phyloP scores from a whole-genome alignment of 2,797 vertebrate genomes.

The Brotogeris chrysoptera region DNA sequence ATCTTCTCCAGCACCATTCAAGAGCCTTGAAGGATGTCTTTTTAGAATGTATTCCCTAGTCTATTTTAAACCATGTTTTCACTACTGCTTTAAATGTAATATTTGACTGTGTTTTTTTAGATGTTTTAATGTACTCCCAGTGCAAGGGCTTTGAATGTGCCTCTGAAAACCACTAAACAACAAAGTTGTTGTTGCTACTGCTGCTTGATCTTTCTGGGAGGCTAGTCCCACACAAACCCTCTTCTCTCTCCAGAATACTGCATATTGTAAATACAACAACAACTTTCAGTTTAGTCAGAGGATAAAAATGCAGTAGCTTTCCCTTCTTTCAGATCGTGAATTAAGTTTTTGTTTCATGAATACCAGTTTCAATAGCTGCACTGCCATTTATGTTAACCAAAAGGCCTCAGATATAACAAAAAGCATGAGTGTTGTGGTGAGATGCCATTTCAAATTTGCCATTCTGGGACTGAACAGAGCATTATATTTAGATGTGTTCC shows the following conservation, averaged over 20 bases:
- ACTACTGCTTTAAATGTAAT: constrained; percentile 25
- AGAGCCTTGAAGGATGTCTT: not conserved
- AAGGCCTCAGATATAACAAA: not conserved
- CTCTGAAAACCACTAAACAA: constrained; percentile 57
- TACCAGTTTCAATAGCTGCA: constrained; percentile 15
- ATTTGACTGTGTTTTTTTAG: constrained; percentile 40
- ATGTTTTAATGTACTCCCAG: constrained; percentile 6
- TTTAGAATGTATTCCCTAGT: not conserved
- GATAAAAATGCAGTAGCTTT: constrained; percentile 54
- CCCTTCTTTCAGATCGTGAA: constrained; percentile 31
- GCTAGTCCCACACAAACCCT: constrained; percentile 58
- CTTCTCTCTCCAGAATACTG: constrained; percentile 44
- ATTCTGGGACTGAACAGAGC: not conserved
- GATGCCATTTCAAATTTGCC: not conserved
- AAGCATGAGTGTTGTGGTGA: not conserved
- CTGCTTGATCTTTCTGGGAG: constrained; percentile 67
- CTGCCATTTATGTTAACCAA: not conserved
- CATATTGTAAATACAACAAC: constrained; percentile 57
- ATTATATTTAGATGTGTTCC: not conserved
- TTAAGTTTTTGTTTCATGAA: constrained; percentile 29
- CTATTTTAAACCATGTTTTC: constrained; percentile 25
- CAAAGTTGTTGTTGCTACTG: constrained; percentile 53
- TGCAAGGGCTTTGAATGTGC: constrained; percentile 46
- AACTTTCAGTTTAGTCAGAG: constrained; percentile 54
- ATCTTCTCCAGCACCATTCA: not conserved